Evolutionary conservation across 1,140 invertebrate species (phyloP), one percentile per base, ranked within the genome.

Genomic region (Hesperophylax magnus): DNA sequence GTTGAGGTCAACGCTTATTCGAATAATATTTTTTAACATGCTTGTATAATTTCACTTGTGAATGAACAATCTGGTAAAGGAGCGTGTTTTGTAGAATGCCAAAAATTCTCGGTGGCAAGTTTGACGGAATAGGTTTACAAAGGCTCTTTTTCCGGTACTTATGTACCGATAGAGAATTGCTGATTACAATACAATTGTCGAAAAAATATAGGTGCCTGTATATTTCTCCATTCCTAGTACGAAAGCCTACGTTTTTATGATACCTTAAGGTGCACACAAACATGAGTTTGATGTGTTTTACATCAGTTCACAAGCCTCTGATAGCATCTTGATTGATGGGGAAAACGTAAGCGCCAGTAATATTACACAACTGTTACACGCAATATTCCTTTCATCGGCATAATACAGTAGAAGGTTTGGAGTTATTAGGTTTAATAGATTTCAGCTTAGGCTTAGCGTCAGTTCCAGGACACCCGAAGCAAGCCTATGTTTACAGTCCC

Each of bases 241-340:
- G 11, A 61, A 61, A 24, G 20, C 24, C 60, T 27, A 61, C 60
- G 4, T 27, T 61, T 24, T 61, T 61, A 61, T 61, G 22, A 24
- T 24, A 24, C 14, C 27, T 47, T 47, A 47, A 47, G 39, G 39
- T 47, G 39, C 39, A 11, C 39, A 47, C 39, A 65, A 17, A 65
- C 61, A 31, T 22, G 61, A 47, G 20, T 54, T 6, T 20, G 47
- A 72, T 72, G 18, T 72, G 69, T 72, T 53, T 53, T 72, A 52
- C 69, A 72, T 20, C 69, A 18, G 24, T 52, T 72, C 14, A 53
- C 69, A 72, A 24, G 39, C 39, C 53, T n/a, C 24, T 20, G 69
- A 54, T 72, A 20, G 18, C 24, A 72, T 72, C 69, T 72, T 72
- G 69, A 72, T 72, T 72, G 69, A 72, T 72, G 69, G 15, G 15